Percentiles rank a stretch among this genome's conserved stretches.
These are phyloP conservation scores for Microcebus ravelobensis DNA, from an alignment of 2,113 vertebrate species.

Conservation along the genomic window DNA sequence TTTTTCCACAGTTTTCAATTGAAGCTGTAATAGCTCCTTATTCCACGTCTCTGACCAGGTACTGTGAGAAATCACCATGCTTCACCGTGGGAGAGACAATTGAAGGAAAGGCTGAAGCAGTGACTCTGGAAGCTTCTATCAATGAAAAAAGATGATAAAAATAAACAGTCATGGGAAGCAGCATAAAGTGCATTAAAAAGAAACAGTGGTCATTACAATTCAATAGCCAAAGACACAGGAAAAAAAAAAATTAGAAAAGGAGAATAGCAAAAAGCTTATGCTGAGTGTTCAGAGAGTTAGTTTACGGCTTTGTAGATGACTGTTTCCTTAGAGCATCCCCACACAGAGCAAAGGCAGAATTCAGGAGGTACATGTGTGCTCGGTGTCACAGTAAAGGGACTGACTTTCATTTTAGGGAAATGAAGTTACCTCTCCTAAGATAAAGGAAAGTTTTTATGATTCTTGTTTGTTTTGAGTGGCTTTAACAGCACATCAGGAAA, in stretches of 20 bases:
- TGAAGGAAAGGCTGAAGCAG: background rate
- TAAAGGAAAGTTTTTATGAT: background rate
- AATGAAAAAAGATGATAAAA: slow-evolving; percentile 66
- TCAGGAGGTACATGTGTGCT: background rate
- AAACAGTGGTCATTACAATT: slow-evolving; percentile 65
- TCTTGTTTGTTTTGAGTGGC: background rate
- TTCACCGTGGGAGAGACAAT: slow-evolving; percentile 49
- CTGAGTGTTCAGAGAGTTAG: slow-evolving; percentile 14
- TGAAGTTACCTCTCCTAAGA: background rate
- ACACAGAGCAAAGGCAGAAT: background rate
- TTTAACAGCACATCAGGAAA: background rate
- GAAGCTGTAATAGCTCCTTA: slow-evolving; percentile 75
- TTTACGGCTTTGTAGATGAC: slow-evolving; percentile 57
- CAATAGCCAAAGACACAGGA: slow-evolving; percentile 36
- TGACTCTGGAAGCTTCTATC: slow-evolving; percentile 45
- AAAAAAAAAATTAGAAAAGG: background rate
- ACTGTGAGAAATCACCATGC: slow-evolving; percentile 62
- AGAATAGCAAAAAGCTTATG: slow-evolving; percentile 50
- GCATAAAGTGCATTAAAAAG: slow-evolving; percentile 56
- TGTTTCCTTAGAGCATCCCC: background rate
- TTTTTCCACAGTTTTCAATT: slow-evolving; percentile 57
- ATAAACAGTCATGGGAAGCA: slow-evolving; percentile 54
- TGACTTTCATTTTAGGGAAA: slow-evolving; percentile 43
- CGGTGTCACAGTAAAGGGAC: background rate
- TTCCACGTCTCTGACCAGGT: slow-evolving; percentile 66